Conservation (phyloP, 35 echinoderm and acorn worm species). For the Patiria miniata region DNA sequence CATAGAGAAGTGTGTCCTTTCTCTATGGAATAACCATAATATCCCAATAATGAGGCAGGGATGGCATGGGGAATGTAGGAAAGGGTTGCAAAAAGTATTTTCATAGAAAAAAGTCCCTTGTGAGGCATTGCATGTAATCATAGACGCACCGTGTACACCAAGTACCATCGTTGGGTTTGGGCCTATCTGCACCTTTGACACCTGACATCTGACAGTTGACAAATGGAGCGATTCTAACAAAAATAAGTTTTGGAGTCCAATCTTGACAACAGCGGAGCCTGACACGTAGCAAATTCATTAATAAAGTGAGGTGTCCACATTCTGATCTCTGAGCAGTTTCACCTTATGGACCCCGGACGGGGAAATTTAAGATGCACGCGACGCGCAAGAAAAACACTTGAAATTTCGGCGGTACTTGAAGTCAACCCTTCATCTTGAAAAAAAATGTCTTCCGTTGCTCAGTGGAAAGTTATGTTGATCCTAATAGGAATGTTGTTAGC, state of each 20-base stretch:
- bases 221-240: not conserved
- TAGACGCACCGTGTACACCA: no score
- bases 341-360: not conserved
- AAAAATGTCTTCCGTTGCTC: not conserved
- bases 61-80: no score
- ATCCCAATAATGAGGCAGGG: not conserved
- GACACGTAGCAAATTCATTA: conserved; percentile 25
- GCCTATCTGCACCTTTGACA: not conserved
- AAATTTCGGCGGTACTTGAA: not conserved
- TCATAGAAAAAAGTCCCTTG: not conserved
- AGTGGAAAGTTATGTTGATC: not conserved
- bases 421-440: not conserved
- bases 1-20: not conserved
- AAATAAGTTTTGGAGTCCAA: not conserved
- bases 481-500: not conserved
- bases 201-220: not conserved
- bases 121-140: not conserved
- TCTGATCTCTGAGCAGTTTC: not conserved
- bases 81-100: conserved; percentile 6
- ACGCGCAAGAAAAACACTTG: conserved; percentile 1
- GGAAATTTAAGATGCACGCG: conserved; percentile 1
- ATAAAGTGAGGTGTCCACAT: not conserved
- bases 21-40: not conserved
- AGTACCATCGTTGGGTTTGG: not conserved
- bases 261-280: not conserved